Percentiles rank a stretch among this genome's conserved stretches.
These are phyloP conservation scores for Parazoanthus swiftii DNA, from an alignment of 92 coral and sea anemone genomes.

Conservation along the genomic window DNA sequence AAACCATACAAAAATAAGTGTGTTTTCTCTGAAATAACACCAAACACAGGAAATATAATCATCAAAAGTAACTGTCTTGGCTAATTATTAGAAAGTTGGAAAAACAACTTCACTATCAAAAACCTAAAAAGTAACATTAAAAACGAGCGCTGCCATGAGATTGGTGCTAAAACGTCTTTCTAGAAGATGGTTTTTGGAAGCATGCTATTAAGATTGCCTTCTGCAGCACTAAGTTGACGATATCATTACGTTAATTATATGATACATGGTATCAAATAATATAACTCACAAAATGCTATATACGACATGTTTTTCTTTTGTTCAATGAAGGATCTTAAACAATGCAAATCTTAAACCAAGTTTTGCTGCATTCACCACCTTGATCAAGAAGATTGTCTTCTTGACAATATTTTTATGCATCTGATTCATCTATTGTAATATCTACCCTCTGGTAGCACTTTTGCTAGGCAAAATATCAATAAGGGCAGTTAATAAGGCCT, in stretches of 20 bases:
- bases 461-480: background rate
- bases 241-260: no score
- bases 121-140: background rate
- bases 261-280: background rate
- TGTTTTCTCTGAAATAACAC: background rate
- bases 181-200: background rate
- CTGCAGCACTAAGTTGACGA: background rate
- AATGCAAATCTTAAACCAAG: no score
- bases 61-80: no score
- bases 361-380: background rate
- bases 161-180: background rate
- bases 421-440: background rate
- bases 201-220: background rate
- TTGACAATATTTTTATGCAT: background rate
- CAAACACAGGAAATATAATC: background rate
- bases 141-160: background rate
- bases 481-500: background rate
- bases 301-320: no score
- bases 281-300: no score
- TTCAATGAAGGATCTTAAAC: no score
- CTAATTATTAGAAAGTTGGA: background rate
- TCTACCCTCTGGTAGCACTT: background rate
- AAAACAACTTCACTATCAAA: background rate
- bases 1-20: constrained; percentile 18
- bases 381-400: background rate